These are phyloP conservation scores for Apodemia duryi DNA, from an alignment of 2,888 invertebrate species.

Conservation along the genomic window DNA sequence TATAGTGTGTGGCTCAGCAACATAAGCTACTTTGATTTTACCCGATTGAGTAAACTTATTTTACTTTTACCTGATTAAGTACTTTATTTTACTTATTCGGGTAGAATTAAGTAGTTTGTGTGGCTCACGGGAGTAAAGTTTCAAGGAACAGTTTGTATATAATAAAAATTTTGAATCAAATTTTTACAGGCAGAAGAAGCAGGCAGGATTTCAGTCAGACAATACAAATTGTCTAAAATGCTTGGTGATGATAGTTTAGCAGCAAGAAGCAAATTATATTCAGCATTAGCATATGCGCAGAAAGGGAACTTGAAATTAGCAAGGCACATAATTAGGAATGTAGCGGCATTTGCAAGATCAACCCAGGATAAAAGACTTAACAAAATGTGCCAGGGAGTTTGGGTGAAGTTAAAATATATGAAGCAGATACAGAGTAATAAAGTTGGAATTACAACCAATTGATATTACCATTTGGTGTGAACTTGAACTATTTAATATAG, in stretches of 20 bases:
- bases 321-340: slow-evolving; percentile 77
- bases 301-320: slow-evolving; percentile 83
- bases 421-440: slow-evolving; percentile 37
- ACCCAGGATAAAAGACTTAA: slow-evolving; percentile 82
- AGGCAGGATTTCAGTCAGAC: slow-evolving; percentile 91
- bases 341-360: slow-evolving; percentile 53
- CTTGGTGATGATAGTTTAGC: slow-evolving; percentile 90
- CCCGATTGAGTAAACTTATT: no score
- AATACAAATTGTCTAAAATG: slow-evolving; percentile 88
- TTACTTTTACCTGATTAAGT: no score
- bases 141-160: no score
- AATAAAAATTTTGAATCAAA: background rate
- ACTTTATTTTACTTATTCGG: no score
- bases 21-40: no score
- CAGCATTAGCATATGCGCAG: slow-evolving; percentile 93
- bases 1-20: no score
- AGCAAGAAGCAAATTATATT: slow-evolving; percentile 91
- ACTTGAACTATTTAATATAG: slow-evolving; percentile 14
- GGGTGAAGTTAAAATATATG: slow-evolving; percentile 87
- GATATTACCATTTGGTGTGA: background rate
- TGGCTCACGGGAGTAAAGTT: no score
- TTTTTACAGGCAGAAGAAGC: slow-evolving; percentile 89
- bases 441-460: slow-evolving; percentile 22
- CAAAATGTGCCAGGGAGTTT: slow-evolving; percentile 92
- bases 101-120: no score